Base-by-base conservation (phyloP, 1,140 invertebrate species). In the Drosophila pandora region DNA sequence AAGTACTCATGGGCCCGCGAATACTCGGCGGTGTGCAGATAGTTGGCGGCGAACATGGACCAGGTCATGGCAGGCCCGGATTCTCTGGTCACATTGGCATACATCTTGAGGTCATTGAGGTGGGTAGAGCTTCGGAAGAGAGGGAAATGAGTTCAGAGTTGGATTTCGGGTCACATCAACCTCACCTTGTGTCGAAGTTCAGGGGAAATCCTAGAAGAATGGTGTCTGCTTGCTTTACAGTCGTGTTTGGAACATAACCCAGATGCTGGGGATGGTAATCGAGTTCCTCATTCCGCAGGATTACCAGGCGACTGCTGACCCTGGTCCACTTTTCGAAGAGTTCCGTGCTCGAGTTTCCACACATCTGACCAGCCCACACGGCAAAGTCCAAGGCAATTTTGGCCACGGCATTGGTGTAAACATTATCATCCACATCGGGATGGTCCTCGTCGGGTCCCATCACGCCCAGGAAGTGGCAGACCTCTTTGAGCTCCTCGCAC, bases 371-470 rank as follows among this genome's bases (percentile, higher is more conserved):
- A 12, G 73, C 25, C 79, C 84, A 88, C 3, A 41, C 68, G n/a
- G 93, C 93, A 68, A 94, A 93, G 55, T 93, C 93, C 3, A 94
- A 62, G 0, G 93, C 92, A 30, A 93, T 92, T 55, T 93, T 93
- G 47, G 93, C 91, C 1, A 94, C 91, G 0, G 93, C 93, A 69
- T 94, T 94, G 0, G 94, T 94, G 59, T 93, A 94, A 0, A 92
- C 92, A 3, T 93, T 93, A 54, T 94, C 94, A 28, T 91, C 92
- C 1, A 94, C 90, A 70, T 93, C 92, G 21, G 79, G 84, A 61
- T 94, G 93, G 79, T 94, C 93, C 91, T 94, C 93, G 71, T 94
- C 94, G 2, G 94, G 93, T 2, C 94, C 93, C 94, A 94, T 94
- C 2, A 94, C 92, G 78, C 92, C 92, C 91, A 75, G 13, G 3